Percentiles rank a stretch among this genome's conserved stretches.
These are phyloP conservation scores for Sitobion miscanthi DNA, from an alignment of 1,140 invertebrate species.

Conservation along the genomic window DNA sequence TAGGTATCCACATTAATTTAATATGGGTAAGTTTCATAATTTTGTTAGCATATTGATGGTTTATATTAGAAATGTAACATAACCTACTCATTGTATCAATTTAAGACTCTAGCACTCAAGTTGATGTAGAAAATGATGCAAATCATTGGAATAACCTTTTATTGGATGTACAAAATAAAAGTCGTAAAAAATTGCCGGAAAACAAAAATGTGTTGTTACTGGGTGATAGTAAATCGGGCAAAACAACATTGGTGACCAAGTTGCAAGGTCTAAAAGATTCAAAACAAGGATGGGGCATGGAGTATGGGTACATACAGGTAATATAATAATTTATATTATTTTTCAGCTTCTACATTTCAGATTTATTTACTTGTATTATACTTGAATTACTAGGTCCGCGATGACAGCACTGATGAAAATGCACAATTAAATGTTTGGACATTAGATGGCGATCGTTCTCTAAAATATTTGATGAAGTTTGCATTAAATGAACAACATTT, in stretches of 20 bases:
- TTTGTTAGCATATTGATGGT: not conserved
- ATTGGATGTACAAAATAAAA: constrained; percentile 53
- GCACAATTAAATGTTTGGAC: constrained; percentile 95
- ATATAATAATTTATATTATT: constrained; percentile 63
- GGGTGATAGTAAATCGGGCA: constrained; percentile 95
- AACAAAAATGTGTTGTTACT: constrained; percentile 59
- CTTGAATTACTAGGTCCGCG: constrained; percentile 29
- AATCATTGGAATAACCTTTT: constrained; percentile 52
- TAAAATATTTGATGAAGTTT: constrained; percentile 89
- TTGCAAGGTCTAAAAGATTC: constrained; percentile 93
- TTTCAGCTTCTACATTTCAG: not conserved
- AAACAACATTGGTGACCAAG: constrained; percentile 95
- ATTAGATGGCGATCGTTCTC: constrained; percentile 92
- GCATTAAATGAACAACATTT: constrained; percentile 91
- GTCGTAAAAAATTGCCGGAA: constrained; percentile 46
- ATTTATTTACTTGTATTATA: not conserved
- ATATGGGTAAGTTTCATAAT: not conserved
- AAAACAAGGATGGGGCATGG: constrained; percentile 95
- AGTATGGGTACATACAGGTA: constrained; percentile 98
- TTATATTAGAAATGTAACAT: not conserved
- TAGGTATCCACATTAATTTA: not conserved
- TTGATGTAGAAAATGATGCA: not conserved
- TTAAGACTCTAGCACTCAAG: not conserved
- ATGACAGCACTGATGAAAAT: constrained; percentile 74
- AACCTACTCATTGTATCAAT: not conserved